Percentiles rank a stretch among this genome's conserved stretches.
phyloP scores from a whole-genome alignment of 2,888 invertebrate genomes.

The Papilio protenor region DNA sequence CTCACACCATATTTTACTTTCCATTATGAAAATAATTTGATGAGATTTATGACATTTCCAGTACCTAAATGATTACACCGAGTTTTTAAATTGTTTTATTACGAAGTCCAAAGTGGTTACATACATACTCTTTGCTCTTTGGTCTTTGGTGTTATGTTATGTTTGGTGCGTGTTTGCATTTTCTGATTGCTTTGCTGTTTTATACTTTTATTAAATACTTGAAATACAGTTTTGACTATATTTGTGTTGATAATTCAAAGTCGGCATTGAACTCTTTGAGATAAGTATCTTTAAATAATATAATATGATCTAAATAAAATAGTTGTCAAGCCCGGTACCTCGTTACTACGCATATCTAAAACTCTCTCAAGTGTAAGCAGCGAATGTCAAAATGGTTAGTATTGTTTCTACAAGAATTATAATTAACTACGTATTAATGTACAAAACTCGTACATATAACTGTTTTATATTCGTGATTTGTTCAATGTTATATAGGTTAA shows the following conservation, averaged over 20 bases:
- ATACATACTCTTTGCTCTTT: too few relatives aligned
- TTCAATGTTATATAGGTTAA: neutral
- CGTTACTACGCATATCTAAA: neutral
- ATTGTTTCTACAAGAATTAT: neutral
- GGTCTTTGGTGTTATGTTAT: too few relatives aligned
- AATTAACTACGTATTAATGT: neutral
- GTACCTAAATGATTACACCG: too few relatives aligned
- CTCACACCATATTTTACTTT: too few relatives aligned
- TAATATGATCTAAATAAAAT: neutral
- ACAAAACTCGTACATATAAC: neutral
- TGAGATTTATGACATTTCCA: too few relatives aligned
- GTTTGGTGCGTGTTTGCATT: too few relatives aligned
- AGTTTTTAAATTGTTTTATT: too few relatives aligned
- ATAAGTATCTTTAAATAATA: neutral
- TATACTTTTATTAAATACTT: neutral
- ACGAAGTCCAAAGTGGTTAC: too few relatives aligned
- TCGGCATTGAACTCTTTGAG: neutral
- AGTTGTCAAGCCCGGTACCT: neutral
- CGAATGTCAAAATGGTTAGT: conserved; percentile 18
- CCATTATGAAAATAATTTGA: too few relatives aligned
- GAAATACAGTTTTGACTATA: neutral
- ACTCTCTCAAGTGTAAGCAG: neutral
- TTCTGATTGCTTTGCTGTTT: too few relatives aligned
- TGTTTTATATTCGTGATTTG: neutral
- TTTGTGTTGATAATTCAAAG: neutral